Evolutionary conservation across 2,113 vertebrate genomes (phyloP).

Genomic region (Hippocampus mohnikei): DNA sequence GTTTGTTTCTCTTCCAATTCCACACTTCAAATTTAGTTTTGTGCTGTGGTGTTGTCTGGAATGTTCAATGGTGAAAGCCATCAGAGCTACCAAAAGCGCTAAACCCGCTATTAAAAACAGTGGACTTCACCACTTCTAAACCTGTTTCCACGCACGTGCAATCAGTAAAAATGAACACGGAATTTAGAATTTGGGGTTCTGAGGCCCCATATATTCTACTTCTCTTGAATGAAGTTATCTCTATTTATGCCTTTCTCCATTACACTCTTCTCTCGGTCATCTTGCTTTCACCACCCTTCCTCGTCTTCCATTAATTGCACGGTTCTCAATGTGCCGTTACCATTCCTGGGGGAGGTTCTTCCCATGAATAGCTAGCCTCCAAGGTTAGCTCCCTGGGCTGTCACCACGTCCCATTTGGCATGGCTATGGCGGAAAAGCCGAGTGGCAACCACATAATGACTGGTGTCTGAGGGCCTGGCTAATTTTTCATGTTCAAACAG

Average conservation of each 20-base stretch:
- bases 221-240: conserved; percentile 1
- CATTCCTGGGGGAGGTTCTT: conserved; percentile 50
- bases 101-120: background rate
- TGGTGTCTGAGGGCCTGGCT: conserved; percentile 69
- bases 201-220: background rate
- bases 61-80: background rate
- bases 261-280: conserved; percentile 25
- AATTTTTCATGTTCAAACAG: conserved; percentile 74
- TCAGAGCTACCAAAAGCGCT: background rate
- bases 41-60: background rate
- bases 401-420: conserved; percentile 60
- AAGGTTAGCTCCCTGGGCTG: conserved; percentile 57
- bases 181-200: background rate
- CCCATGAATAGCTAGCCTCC: conserved; percentile 61
- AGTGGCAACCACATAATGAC: conserved; percentile 65
- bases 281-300: conserved; percentile 25
- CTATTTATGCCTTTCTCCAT: background rate
- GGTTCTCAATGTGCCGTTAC: conserved; percentile 49
- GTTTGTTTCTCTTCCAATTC: background rate
- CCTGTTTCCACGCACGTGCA: background rate
- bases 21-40: background rate
- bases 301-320: conserved; percentile 61
- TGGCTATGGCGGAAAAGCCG: conserved; percentile 62
- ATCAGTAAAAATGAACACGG: background rate
- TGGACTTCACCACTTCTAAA: background rate